Evolutionary conservation across 2,113 vertebrate species (phyloP), one percentile per base, ranked within the genome.

Genomic region (Haliaeetus leucogaster): DNA sequence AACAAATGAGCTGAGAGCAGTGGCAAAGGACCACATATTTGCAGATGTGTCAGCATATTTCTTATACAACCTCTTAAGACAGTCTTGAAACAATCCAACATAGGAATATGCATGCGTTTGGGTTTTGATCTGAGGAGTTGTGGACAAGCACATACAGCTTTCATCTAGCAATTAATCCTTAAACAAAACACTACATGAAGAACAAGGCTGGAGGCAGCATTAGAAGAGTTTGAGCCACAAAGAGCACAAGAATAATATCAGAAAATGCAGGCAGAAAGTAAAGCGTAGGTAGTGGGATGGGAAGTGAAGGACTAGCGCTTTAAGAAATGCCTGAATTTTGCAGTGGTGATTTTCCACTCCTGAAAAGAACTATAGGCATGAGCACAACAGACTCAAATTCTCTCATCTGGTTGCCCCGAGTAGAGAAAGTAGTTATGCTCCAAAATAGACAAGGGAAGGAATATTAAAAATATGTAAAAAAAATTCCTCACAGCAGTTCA

Each of bases 91-190:
- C 42, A 82, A 47, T 66, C 32, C 63, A 48, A 13, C 22, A 36
- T 3, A 55, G 16, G 22, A 68, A 71, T 3, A 48, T 0, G 0
- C 3, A 7, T 1, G 9, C 9, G 34, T 40, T 83, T 56, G 10
- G 1, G 3, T 91, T 78, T 52, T 76, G 18, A 56, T 61, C 40
- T 34, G 10, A 82, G 59, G 10, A 70, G 18, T 2, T 8, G 25
- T 22, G 32, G 43, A 50, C 32, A 70, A 76, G 50, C 45, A 50
- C 45, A 50, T 7, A 36, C 3, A 26, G 62, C 25, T 86, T 13
- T 52, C 1, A 0, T 27, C 66, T 67, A 38, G 14, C 45, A 90
- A 40, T 23, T 52, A 82, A 70, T 53, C 86, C 30, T 50, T 71
- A 47, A 47, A 59, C 14, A 73, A 77, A 80, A 45, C 9, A 27